phyloP scores from a whole-genome alignment of 2,113 vertebrate genomes.

The Microtus oregoni region DNA sequence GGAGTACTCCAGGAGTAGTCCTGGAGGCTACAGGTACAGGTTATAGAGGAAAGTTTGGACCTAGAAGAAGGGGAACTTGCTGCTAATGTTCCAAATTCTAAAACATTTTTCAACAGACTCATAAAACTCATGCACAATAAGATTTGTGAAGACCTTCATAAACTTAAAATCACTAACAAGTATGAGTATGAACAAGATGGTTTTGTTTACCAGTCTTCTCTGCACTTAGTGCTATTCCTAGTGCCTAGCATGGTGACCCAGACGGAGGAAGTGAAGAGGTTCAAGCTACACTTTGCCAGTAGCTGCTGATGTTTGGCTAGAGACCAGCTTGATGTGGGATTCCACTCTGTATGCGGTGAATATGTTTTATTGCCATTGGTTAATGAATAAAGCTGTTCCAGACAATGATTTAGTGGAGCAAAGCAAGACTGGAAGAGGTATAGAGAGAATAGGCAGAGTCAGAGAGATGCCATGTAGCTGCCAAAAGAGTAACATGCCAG shows the following conservation, averaged over 20 bases:
- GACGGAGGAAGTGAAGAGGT: neutral
- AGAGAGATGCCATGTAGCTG: too few relatives aligned
- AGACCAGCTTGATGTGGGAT: neutral
- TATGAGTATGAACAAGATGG: neutral
- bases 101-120: neutral
- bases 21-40: neutral
- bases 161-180: neutral
- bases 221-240: neutral
- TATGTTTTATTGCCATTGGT: too few relatives aligned
- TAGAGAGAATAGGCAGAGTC: too few relatives aligned
- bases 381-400: too few relatives aligned
- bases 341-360: too few relatives aligned
- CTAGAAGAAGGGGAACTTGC: neutral
- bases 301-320: neutral
- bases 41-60: neutral
- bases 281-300: fast-evolving
- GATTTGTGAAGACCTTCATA: neutral
- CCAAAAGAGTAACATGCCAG: too few relatives aligned
- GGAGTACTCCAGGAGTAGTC: neutral
- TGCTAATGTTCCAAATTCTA: neutral
- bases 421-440: too few relatives aligned
- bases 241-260: neutral
- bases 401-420: too few relatives aligned
- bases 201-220: neutral
- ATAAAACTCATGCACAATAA: neutral